phyloP scores from a whole-genome alignment of 2,113 vertebrate genomes.

The Ariopsis seemanni region DNA sequence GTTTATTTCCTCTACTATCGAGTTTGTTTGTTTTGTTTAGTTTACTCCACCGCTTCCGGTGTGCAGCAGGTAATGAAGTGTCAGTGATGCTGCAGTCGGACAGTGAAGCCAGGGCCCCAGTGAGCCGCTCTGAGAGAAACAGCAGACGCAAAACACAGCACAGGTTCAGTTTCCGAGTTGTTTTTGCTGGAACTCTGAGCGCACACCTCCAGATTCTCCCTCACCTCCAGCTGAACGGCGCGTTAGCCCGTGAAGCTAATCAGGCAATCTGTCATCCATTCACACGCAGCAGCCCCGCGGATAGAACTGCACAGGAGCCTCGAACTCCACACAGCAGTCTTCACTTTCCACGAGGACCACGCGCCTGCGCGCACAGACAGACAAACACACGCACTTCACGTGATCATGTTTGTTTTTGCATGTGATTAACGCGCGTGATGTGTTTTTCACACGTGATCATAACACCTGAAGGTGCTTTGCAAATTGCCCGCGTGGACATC shows the following conservation, averaged over 20 bases:
- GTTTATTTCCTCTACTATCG: too few relatives aligned
- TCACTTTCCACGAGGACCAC: background rate
- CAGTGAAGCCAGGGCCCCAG: background rate
- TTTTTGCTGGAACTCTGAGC: background rate
- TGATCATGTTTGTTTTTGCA: background rate
- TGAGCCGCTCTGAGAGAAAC: background rate
- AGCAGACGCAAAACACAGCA: background rate
- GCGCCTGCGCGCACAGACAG: background rate
- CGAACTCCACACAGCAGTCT: background rate
- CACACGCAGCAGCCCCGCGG: background rate
- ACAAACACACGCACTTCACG: background rate
- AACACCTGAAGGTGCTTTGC: background rate
- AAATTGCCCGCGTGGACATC: background rate
- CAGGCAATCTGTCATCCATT: conserved; percentile 6
- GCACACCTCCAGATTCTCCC: too few relatives aligned
- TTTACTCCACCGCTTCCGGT: too few relatives aligned
- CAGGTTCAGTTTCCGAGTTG: background rate
- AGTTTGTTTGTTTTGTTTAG: background rate
- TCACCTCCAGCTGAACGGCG: background rate
- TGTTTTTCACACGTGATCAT: background rate
- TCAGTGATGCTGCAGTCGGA: background rate
- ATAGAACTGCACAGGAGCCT: background rate
- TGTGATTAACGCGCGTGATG: background rate
- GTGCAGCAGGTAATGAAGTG: background rate
- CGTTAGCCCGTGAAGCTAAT: background rate